Evolutionary conservation across 2,797 vertebrate species (phyloP).

Genomic region (Trichosurus vulpecula): DNA sequence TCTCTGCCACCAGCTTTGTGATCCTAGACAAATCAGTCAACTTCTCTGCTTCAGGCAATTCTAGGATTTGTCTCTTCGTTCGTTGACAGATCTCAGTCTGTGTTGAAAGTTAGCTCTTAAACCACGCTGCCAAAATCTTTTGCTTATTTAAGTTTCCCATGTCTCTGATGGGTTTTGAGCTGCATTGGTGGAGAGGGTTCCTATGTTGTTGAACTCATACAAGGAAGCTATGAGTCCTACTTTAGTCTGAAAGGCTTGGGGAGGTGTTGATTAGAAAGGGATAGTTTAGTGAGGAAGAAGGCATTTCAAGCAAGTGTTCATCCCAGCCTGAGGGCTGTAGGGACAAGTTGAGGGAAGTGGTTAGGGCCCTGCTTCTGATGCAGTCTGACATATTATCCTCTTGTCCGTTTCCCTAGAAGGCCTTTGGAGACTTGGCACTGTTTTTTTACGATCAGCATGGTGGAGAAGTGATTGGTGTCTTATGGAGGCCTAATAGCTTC

Average conservation of each 20-base stretch:
- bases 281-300: background rate
- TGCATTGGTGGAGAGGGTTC: background rate
- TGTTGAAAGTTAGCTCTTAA: background rate
- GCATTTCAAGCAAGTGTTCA: too few species aligned
- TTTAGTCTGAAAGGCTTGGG: background rate
- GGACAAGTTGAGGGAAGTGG: background rate
- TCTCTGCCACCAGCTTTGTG: background rate
- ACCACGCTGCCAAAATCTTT: background rate
- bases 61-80: background rate
- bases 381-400: background rate
- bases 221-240: background rate
- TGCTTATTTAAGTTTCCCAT: background rate
- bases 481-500: constrained; percentile 97
- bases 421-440: constrained; percentile 92
- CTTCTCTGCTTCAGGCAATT: background rate
- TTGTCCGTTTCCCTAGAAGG: constrained; percentile 84
- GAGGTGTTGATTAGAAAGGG: background rate
- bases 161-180: background rate
- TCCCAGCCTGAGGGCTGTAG: background rate
- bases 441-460: constrained; percentile 96
- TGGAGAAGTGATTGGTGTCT: constrained; percentile 92
- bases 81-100: background rate
- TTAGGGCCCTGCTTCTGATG: background rate
- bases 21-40: background rate
- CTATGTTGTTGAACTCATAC: background rate